phyloP scores from a whole-genome alignment of 2,797 vertebrate genomes.

The Podarcis lilfordi region DNA sequence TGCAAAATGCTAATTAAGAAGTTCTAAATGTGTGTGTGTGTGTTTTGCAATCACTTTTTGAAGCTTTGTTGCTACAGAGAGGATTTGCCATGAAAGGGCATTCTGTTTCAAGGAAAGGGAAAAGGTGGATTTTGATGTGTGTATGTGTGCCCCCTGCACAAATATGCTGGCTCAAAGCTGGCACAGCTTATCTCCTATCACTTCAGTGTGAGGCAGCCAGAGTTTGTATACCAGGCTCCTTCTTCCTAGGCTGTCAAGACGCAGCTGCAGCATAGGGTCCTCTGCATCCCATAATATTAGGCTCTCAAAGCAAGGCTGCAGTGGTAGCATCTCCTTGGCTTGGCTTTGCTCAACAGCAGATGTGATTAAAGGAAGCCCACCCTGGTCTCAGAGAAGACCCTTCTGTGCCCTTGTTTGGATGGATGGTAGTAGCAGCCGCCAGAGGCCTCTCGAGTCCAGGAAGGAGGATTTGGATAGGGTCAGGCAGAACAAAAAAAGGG shows the following conservation, averaged over 20 bases:
- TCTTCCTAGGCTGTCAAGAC: background rate
- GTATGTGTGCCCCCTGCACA: background rate
- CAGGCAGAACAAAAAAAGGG: slow-evolving; percentile 27
- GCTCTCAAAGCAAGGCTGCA: background rate
- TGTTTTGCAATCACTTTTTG: background rate
- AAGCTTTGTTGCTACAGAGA: slow-evolving; percentile 17
- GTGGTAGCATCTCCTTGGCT: background rate
- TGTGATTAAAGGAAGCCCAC: background rate
- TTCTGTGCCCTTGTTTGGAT: slow-evolving; percentile 3
- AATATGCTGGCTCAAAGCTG: slow-evolving; percentile 13
- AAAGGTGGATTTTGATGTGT: background rate
- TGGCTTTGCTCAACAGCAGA: background rate
- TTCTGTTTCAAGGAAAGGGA: slow-evolving; percentile 4
- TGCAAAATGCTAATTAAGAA: slow-evolving; percentile 11
- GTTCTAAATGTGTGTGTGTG: too few relatives aligned
- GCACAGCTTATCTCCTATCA: background rate
- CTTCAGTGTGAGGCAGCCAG: background rate
- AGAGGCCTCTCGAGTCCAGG: background rate
- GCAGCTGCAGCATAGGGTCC: background rate
- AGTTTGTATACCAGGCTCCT: slow-evolving; percentile 12
- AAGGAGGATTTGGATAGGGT: slow-evolving; percentile 1
- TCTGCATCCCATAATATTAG: slow-evolving; percentile 3
- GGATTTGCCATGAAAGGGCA: background rate
- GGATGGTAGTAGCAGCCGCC: background rate
- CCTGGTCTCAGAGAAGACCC: background rate